These are phyloP conservation scores for Coreius guichenoti DNA, from an alignment of 2,797 vertebrate species.

Conservation along the genomic window DNA sequence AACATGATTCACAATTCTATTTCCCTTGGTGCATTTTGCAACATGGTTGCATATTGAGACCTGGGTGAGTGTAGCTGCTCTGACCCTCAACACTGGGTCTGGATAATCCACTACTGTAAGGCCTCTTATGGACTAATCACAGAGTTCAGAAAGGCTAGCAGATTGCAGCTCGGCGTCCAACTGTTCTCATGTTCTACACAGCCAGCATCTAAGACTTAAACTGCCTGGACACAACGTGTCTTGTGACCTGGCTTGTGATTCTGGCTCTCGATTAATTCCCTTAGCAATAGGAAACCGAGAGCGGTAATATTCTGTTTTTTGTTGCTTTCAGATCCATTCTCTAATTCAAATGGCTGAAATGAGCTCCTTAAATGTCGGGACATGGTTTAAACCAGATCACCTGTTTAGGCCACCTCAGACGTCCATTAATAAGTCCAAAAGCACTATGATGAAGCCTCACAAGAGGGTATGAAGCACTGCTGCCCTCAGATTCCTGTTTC, in stretches of 20 bases:
- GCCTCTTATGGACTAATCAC: conserved; percentile 50
- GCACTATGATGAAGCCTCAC: conserved; percentile 61
- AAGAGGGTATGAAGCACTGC: conserved; percentile 79
- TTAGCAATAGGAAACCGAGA: conserved; percentile 3
- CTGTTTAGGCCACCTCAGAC: conserved; percentile 31
- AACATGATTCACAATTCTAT: conserved; percentile 8
- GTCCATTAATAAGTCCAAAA: conserved; percentile 3
- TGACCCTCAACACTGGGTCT: conserved; percentile 28
- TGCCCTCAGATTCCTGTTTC: conserved; percentile 69
- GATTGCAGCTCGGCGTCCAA: conserved; percentile 19
- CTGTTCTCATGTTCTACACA: conserved; percentile 27
- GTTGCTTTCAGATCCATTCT: conserved; percentile 12
- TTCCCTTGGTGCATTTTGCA: conserved; percentile 30
- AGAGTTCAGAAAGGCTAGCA: conserved; percentile 48
- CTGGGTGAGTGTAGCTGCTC: conserved; percentile 38
- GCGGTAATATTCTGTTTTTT: background rate
- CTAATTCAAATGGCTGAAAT: conserved; percentile 14
- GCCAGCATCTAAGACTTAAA: conserved; percentile 20
- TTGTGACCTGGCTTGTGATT: conserved; percentile 20
- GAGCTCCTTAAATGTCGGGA: conserved; percentile 42
- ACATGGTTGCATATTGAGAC: conserved; percentile 26
- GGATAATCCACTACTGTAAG: conserved; percentile 48
- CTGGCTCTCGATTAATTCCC: background rate
- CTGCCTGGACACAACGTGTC: conserved; percentile 8
- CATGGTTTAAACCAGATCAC: conserved; percentile 24